A percentile compares a stretch with the other conserved stretches of the same genome.
phyloP scores from a whole-genome alignment of 1,140 invertebrate species.

The Macrocentrus cingulum region DNA sequence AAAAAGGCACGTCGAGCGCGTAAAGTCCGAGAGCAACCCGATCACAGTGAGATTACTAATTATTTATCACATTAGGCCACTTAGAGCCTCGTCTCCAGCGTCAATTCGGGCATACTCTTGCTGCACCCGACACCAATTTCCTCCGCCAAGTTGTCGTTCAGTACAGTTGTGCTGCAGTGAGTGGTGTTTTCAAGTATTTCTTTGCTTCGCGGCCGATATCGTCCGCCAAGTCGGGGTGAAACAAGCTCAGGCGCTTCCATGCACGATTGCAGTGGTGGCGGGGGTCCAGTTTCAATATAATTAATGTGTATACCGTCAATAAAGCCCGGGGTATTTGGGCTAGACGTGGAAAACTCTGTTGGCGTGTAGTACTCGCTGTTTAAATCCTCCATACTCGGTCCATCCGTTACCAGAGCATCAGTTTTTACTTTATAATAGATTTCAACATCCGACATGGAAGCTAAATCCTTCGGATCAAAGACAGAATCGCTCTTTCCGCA shows the following conservation, averaged over 20 bases:
- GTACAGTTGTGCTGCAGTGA: conserved; percentile 48
- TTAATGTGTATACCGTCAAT: conserved; percentile 65
- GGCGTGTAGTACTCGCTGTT: conserved; percentile 80
- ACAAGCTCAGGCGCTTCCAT: conserved; percentile 36
- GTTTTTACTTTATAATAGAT: conserved; percentile 53
- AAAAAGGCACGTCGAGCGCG: conserved; percentile 15
- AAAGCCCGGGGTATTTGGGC: conserved; percentile 39
- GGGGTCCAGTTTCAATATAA: conserved; percentile 61
- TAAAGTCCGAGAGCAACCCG: conserved; percentile 1
- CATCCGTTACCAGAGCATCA: conserved; percentile 33
- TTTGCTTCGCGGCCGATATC: conserved; percentile 49
- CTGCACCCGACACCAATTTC: conserved; percentile 53
- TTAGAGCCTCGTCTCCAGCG: conserved; percentile 46
- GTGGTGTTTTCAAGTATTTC: conserved; percentile 46
- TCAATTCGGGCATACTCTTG: conserved; percentile 58
- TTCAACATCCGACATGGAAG: conserved; percentile 60
- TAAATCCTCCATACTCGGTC: conserved; percentile 58
- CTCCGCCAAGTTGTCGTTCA: conserved; percentile 40
- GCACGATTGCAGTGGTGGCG: conserved; percentile 38
- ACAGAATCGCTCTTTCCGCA: conserved; percentile 79
- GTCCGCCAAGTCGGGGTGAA: conserved; percentile 35
- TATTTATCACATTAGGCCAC: conserved; percentile 21
- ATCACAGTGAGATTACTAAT: conserved; percentile 5
- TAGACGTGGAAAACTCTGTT: conserved; percentile 63
- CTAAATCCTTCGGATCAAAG: conserved; percentile 68